Percentiles rank a stretch among this genome's conserved stretches.
phyloP scores from a whole-genome alignment of 2,113 vertebrate species.

The Lophochroa leadbeateri region DNA sequence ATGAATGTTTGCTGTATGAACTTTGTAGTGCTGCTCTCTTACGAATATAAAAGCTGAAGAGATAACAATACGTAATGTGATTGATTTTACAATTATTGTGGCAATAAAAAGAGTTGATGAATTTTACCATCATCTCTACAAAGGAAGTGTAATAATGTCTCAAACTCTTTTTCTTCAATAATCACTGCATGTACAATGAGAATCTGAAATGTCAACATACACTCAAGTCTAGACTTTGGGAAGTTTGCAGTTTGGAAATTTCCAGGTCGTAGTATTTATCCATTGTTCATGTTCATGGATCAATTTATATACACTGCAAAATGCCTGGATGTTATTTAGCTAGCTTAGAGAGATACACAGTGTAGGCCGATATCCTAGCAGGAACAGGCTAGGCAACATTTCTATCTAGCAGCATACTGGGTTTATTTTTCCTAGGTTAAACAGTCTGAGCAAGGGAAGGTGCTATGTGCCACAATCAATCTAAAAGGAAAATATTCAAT shows the following conservation, averaged over 20 bases:
- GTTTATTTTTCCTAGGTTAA: background rate
- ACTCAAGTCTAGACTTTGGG: background rate
- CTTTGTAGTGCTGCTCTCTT: background rate
- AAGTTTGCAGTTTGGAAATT: background rate
- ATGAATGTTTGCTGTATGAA: background rate
- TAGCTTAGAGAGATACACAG: background rate
- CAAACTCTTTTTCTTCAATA: background rate
- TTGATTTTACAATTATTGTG: background rate
- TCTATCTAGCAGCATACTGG: background rate
- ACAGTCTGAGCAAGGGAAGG: background rate
- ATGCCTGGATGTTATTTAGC: background rate
- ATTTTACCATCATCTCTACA: background rate
- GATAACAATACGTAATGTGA: background rate
- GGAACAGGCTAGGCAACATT: background rate
- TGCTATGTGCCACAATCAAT: background rate
- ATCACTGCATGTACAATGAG: background rate
- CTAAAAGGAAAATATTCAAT: background rate
- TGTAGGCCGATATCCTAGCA: background rate
- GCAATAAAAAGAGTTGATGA: background rate
- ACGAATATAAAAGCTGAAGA: background rate
- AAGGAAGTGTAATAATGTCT: background rate
- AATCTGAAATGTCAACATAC: background rate
- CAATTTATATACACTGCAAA: background rate
- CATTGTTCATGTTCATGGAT: background rate
- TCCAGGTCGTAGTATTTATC: background rate